phyloP scores from a whole-genome alignment of 2,113 vertebrate species.

The Sander lucioperca region DNA sequence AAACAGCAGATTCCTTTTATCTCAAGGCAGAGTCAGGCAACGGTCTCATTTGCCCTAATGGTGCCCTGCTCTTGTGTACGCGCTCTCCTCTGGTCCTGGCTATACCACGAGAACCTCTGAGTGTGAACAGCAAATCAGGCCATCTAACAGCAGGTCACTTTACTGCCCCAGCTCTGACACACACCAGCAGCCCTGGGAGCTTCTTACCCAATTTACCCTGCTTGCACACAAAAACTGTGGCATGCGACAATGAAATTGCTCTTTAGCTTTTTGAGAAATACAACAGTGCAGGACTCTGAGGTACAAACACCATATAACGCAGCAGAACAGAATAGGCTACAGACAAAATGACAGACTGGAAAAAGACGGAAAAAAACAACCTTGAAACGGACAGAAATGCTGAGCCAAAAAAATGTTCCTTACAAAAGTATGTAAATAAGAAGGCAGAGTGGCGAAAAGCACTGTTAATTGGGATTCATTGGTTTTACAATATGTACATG shows the following conservation, averaged over 20 bases:
- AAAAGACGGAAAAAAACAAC: slow-evolving; percentile 17
- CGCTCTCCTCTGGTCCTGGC: slow-evolving; percentile 33
- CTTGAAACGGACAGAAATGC: slow-evolving; percentile 35
- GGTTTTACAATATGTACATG: slow-evolving; percentile 64
- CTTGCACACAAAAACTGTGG: slow-evolving; percentile 57
- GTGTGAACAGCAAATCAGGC: slow-evolving; percentile 73
- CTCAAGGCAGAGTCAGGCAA: slow-evolving; percentile 42
- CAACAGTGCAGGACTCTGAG: slow-evolving; percentile 27
- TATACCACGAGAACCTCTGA: slow-evolving; percentile 49
- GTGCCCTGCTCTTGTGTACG: slow-evolving; percentile 35
- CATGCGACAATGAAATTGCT: slow-evolving; percentile 50
- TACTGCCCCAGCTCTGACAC: slow-evolving; percentile 63
- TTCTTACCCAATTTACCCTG: slow-evolving; percentile 68
- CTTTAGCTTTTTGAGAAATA: too few species aligned
- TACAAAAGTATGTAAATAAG: slow-evolving; percentile 68
- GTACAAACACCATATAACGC: slow-evolving; percentile 45
- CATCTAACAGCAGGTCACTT: slow-evolving; percentile 80
- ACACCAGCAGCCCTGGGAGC: slow-evolving; percentile 63
- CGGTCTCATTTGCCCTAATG: slow-evolving; percentile 59
- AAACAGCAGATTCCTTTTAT: slow-evolving; percentile 51
- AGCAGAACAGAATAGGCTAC: slow-evolving; percentile 32
- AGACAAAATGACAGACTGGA: slow-evolving; percentile 22
- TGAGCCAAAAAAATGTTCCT: slow-evolving; percentile 41
- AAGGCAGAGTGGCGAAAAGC: slow-evolving; percentile 52
- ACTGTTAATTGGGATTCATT: slow-evolving; percentile 68